Conservation (phyloP, 1,140 invertebrate species). For the Macrotrachela quadricornifera region DNA sequence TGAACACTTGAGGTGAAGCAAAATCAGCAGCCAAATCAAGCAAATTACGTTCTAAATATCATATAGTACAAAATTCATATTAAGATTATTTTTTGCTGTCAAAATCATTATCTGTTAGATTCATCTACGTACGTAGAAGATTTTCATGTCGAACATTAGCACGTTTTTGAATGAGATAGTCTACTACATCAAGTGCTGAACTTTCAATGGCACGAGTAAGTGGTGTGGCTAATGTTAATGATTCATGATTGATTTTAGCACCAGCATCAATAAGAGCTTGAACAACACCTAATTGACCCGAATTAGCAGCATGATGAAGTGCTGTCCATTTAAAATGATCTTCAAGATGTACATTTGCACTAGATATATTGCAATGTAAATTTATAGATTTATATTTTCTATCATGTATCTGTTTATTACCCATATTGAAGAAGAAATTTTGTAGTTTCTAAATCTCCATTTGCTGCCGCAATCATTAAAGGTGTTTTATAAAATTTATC, state of each 20-base stretch:
- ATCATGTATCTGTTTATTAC: constrained; percentile 13
- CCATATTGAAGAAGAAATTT: constrained; percentile 25
- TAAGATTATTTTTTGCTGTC: constrained; percentile 2
- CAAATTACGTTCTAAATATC: no score
- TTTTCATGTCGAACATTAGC: constrained; percentile 28
- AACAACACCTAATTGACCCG: constrained; percentile 13
- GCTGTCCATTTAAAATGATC: constrained; percentile 33
- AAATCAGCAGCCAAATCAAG: no score
- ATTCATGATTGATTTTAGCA: constrained; percentile 24
- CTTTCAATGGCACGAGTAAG: constrained; percentile 29
- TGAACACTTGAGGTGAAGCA: no score
- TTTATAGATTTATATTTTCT: not conserved
- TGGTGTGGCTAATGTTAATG: constrained; percentile 28
- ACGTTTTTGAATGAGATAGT: constrained; percentile 22
- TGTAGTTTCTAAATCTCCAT: constrained; percentile 23
- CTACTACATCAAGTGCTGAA: constrained; percentile 22
- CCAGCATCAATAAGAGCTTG: constrained; percentile 1
- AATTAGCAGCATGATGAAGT: constrained; percentile 29
- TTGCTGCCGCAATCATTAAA: constrained; percentile 23
- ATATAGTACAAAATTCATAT: no score
- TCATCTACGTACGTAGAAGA: constrained; percentile 18
- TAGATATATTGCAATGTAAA: constrained; percentile 10
- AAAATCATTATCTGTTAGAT: no score
- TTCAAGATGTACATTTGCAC: constrained; percentile 23
- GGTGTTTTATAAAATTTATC: constrained; percentile 32